Conservation (phyloP, 2,888 invertebrate species). For the Esperia sulphurella region DNA sequence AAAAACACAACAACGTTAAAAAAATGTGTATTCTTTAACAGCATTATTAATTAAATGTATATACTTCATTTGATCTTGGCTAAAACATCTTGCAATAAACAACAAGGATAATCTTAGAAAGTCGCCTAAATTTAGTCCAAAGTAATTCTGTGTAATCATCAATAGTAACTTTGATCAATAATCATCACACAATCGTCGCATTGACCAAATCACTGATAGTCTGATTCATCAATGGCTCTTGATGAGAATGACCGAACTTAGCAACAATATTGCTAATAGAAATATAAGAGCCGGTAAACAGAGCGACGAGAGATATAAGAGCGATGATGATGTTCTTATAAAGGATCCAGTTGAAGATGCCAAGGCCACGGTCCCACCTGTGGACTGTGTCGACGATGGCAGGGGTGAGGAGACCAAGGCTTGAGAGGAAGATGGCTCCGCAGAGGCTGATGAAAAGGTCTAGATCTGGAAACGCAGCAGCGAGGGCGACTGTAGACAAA, state of each 20-base stretch:
- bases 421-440: conserved; percentile 87
- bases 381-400: conserved; percentile 86
- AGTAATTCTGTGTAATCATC: too few relatives aligned
- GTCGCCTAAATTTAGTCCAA: too few relatives aligned
- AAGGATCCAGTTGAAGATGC: conserved; percentile 82
- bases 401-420: conserved; percentile 86
- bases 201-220: conserved; percentile 8
- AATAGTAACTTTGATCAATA: background rate
- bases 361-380: conserved; percentile 82
- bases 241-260: conserved; percentile 30
- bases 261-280: conserved; percentile 56
- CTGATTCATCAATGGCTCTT: conserved; percentile 13
- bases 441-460: conserved; percentile 93
- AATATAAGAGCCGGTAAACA: conserved; percentile 61
- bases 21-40: too few relatives aligned
- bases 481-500: conserved; percentile 81
- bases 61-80: too few relatives aligned
- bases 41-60: too few relatives aligned
- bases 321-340: conserved; percentile 81
- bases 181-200: conserved; percentile 1
- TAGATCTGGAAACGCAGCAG: conserved; percentile 89
- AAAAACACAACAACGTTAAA: too few relatives aligned
- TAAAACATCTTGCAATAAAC: too few relatives aligned
- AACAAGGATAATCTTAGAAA: too few relatives aligned
- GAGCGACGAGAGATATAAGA: conserved; percentile 52